These are phyloP conservation scores for Piprites chloris DNA, from an alignment of 2,113 vertebrate species.

Conservation along the genomic window DNA sequence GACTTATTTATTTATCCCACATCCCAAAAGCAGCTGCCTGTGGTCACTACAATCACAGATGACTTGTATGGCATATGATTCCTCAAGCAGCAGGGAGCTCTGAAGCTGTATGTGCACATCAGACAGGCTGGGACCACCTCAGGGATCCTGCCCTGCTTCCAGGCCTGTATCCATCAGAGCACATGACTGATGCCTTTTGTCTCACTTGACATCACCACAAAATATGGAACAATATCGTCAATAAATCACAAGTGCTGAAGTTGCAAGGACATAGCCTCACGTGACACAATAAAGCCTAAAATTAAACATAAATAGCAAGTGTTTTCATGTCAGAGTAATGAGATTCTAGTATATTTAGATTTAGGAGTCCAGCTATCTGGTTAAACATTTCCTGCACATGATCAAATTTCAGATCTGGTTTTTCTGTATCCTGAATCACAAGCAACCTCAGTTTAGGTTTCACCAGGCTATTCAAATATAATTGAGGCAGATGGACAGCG, in stretches of 20 bases:
- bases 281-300: not conserved
- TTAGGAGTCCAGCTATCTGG: not conserved
- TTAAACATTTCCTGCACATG: not conserved
- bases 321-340: not conserved
- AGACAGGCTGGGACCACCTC: not conserved
- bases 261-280: not conserved
- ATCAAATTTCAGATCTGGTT: not conserved
- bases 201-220: not conserved
- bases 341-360: not conserved
- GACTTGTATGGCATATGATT: not conserved
- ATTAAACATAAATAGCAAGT: not conserved
- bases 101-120: rapidly evolving
- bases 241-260: not conserved
- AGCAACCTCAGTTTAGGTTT: not conserved
- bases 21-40: not conserved
- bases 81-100: not conserved
- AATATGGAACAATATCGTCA: not conserved
- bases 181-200: not conserved
- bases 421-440: not conserved
- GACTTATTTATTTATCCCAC: not conserved
- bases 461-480: not conserved
- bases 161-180: not conserved
- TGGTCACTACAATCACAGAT: not conserved
- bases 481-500: not conserved
- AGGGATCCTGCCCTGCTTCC: not conserved